Base-by-base conservation (phyloP, 2,888 invertebrate genomes). In the Drosophila ustulata region DNA sequence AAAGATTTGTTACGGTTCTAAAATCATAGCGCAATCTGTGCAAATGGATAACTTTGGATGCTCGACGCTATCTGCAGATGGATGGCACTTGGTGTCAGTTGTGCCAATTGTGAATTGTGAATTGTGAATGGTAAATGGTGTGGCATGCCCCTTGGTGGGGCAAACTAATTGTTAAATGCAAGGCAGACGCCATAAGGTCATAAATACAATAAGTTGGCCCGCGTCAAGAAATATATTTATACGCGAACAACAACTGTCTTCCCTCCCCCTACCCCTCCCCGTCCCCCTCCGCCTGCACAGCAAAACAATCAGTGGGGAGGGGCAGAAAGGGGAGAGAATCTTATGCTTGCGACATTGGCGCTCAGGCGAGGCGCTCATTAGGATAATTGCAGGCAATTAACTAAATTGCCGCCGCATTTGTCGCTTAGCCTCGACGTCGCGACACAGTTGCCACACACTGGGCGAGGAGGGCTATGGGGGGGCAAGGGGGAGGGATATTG, bases 371-470 rank as follows among this genome's bases (percentile, higher is more conserved):
- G 89, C 83, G 90, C 90, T 91, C 90, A 91, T 91, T 91, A 90
- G 89, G 91, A 90, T 91, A 91, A 90, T 90, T 90, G 91, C 84
- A 80, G 88, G 90, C 91, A 90, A 90, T 90, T 90, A 90, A 90
- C 91, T 89, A 90, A 90, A 90, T 90, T 91, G 90, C 89, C 84
- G 85, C 84, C 86, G 84, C 90, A 91, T 90, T 90, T 90, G 90
- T 89, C 89, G 85, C 88, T 88, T 80, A 68, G 71, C 82, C 64
- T 64, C 56, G 57, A 34, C 26, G 66, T 55, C 69, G 75, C 66
- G 71, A 66, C 69, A 69, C 37, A 37, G 37, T 37, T 37, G 37
- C 37, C 37, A 37, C 53, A 66, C 58, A 43, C 18, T 18, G 18
- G 18, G 18, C 18, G 13, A 46, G 58, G 30, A 13, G 9, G 39